These are phyloP conservation scores for Aldabrachelys gigantea DNA, from an alignment of 2,113 vertebrate species.

Conservation along the genomic window DNA sequence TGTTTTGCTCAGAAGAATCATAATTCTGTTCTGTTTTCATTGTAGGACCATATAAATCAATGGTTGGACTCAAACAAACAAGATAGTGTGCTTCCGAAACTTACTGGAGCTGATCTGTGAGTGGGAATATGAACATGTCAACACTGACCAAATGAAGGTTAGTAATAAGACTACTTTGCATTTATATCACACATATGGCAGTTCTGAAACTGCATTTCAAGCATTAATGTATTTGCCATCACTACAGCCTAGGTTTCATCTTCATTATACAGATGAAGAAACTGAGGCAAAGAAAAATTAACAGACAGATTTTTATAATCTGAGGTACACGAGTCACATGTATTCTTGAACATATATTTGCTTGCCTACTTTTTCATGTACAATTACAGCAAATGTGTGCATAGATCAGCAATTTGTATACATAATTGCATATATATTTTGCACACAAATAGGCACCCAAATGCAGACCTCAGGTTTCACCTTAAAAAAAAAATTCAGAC, in stretches of 20 bases:
- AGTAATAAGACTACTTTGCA: neutral
- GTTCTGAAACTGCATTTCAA: neutral
- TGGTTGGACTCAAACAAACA: neutral
- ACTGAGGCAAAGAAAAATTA: neutral
- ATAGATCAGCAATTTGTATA: neutral
- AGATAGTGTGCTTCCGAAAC: neutral
- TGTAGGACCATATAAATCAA: neutral
- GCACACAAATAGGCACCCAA: neutral
- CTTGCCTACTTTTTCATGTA: neutral
- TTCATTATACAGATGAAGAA: neutral
- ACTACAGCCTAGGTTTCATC: neutral
- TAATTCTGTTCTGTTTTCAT: neutral
- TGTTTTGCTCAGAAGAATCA: neutral
- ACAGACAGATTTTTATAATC: neutral
- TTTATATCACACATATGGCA: rapidly evolving
- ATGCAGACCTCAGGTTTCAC: neutral
- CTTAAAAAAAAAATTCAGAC: neutral
- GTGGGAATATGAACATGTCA: neutral
- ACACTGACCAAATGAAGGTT: neutral
- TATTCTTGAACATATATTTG: neutral
- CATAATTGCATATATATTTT: neutral
- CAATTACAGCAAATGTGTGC: neutral
- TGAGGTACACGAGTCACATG: neutral
- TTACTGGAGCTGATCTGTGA: rapidly evolving
- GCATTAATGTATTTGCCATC: neutral